Evolutionary conservation across 2,888 invertebrate species (phyloP), one percentile per base, ranked within the genome.

Genomic region (Calliphora vomitoria): DNA sequence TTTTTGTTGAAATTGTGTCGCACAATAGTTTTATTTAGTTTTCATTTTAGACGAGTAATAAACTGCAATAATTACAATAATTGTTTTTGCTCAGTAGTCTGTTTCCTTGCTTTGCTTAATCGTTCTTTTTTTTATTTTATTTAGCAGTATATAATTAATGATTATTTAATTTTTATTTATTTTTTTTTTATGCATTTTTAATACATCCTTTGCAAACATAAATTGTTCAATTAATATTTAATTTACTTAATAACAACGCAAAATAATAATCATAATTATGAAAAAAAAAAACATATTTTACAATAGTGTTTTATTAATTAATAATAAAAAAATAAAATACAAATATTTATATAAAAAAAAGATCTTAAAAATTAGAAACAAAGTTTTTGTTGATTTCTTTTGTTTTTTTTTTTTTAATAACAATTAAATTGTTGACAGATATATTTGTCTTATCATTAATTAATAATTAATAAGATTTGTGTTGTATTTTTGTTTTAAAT

Each of bases 101-200:
- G 31, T 31, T 53, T 60, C 8, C 60, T 47, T 60, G 71, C 76
- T 62, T 68, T 75, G 44, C 47, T 60, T 47, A 3, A 20, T 11
- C 18, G 10, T 64, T n/a, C 10, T 50, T 58, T 72, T 44, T 25
- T 66, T 72, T 41, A 25, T 11, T 79, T 58, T 79, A 25, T 50
- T 25, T 76, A 38, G 66, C 68, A 69, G 50, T n/a, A 58, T 20
- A 55, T 62, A 44, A 53, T 31, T 50, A 53, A 44, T 83, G 53
- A 71, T 71, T 53, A 69, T 76, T 71, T 76, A 69, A 71, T 53
- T 81, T 69, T 75, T 25, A 25, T 25, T 1, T 62, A 69, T 38
- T 80, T 84, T 38, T 80, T 84, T 84, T 87, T 84, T 68, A 82
- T 87, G 87, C 55, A 87, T 84, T 84, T 87, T 78, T 6, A 84